Evolutionary conservation across 2,113 vertebrate species (phyloP).

Genomic region (Pterophyllum scalare): DNA sequence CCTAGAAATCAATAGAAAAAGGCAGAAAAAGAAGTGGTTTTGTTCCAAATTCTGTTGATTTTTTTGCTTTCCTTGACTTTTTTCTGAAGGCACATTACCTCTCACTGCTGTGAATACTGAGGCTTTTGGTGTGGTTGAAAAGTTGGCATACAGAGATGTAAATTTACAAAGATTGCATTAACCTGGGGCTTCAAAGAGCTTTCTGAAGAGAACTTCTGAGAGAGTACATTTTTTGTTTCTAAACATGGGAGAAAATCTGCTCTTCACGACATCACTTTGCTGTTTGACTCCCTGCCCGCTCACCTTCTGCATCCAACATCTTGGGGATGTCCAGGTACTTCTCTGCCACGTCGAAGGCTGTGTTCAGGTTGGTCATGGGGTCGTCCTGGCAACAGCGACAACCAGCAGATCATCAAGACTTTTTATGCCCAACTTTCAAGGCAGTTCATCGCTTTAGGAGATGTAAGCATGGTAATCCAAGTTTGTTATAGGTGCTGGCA

Average conservation of each 20-base stretch:
- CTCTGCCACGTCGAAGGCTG: conserved; percentile 94
- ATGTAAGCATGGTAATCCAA: background rate
- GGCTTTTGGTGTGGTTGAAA: background rate
- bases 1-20: background rate
- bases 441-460: background rate
- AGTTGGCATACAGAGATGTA: background rate
- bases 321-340: conserved; percentile 95
- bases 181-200: background rate
- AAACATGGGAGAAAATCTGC: background rate
- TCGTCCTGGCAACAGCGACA: conserved; percentile 82
- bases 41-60: background rate
- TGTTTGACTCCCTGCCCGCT: conserved; percentile 27
- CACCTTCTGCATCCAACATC: conserved; percentile 96
- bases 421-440: background rate
- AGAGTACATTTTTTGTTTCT: conserved; percentile 2
- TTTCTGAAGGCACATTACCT: background rate
- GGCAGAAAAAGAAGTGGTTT: background rate
- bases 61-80: background rate
- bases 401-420: background rate
- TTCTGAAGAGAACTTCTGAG: background rate
- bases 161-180: background rate
- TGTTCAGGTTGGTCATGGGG: conserved; percentile 94
- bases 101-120: background rate
- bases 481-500: background rate
- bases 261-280: background rate